These are phyloP conservation scores for Rutilus rutilus DNA, from an alignment of 2,113 vertebrate species.

Conservation along the genomic window DNA sequence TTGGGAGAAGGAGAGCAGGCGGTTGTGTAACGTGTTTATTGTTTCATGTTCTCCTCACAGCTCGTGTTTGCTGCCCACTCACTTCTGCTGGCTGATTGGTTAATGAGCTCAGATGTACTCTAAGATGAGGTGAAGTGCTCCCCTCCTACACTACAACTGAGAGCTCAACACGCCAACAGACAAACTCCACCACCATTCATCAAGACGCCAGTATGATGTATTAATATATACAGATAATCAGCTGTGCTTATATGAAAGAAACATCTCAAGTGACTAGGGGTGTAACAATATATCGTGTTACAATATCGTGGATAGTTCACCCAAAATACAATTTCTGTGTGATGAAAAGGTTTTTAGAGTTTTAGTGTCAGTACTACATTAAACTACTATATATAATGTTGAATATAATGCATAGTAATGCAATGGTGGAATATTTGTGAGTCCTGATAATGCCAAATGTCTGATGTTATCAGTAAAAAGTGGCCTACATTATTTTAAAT, in stretches of 20 bases:
- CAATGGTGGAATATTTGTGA: too few species aligned
- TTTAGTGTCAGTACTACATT: too few species aligned
- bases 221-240: neutral
- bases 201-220: slow-evolving; percentile 48
- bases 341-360: too few species aligned
- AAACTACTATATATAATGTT: too few species aligned
- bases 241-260: neutral
- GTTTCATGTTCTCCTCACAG: slow-evolving; percentile 53
- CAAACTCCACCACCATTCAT: slow-evolving; percentile 61
- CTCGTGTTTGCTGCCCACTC: slow-evolving; percentile 60
- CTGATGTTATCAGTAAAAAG: too few species aligned
- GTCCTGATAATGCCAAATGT: too few species aligned
- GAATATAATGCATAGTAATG: too few species aligned
- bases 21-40: slow-evolving; percentile 66
- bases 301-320: too few species aligned
- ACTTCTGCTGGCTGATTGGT: slow-evolving; percentile 68
- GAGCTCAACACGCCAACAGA: slow-evolving; percentile 45
- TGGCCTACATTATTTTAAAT: too few species aligned
- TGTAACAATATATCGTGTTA: too few species aligned
- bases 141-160: slow-evolving; percentile 64
- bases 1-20: slow-evolving; percentile 36
- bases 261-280: neutral
- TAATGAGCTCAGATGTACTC: slow-evolving; percentile 65
- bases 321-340: too few species aligned
- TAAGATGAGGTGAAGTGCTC: slow-evolving; percentile 62